Percentiles rank a stretch among this genome's conserved stretches.
Evolutionary conservation across 2,797 vertebrate species (phyloP).

Genomic region (Coregonus sp.): DNA sequence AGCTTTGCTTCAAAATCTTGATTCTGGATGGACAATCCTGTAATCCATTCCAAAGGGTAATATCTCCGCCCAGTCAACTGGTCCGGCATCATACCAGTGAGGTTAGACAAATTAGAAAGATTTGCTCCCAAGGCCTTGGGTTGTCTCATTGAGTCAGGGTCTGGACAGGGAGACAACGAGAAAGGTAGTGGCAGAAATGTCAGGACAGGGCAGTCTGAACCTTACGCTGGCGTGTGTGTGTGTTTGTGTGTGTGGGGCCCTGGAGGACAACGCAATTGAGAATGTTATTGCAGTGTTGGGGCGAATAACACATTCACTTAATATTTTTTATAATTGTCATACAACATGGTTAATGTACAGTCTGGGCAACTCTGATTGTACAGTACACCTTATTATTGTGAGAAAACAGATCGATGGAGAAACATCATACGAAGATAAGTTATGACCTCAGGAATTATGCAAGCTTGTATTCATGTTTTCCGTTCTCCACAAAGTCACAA

Average conservation of each 20-base stretch:
- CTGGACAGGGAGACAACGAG: background rate
- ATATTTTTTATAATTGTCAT: background rate
- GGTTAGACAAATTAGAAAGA: constrained; percentile 19
- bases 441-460: background rate
- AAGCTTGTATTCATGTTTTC: too few relatives aligned
- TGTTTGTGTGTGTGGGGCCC: background rate
- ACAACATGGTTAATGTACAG: background rate
- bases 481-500: too few relatives aligned
- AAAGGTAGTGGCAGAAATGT: background rate
- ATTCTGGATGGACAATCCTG: too few relatives aligned
- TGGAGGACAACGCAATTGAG: too few relatives aligned
- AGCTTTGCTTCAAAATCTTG: too few relatives aligned
- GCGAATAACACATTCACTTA: too few relatives aligned
- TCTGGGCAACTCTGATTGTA: background rate
- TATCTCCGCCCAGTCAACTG: constrained; percentile 16
- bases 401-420: background rate
- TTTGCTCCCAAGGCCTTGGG: background rate
- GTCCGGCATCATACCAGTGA: constrained; percentile 6
- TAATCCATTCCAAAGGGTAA: background rate
- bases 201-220: constrained; percentile 8
- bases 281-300: too few relatives aligned
- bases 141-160: background rate
- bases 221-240: background rate
- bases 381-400: background rate
- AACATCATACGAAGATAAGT: background rate